Evolutionary conservation across 2,797 vertebrate species (phyloP).

Genomic region (Acipenser transmontanus): DNA sequence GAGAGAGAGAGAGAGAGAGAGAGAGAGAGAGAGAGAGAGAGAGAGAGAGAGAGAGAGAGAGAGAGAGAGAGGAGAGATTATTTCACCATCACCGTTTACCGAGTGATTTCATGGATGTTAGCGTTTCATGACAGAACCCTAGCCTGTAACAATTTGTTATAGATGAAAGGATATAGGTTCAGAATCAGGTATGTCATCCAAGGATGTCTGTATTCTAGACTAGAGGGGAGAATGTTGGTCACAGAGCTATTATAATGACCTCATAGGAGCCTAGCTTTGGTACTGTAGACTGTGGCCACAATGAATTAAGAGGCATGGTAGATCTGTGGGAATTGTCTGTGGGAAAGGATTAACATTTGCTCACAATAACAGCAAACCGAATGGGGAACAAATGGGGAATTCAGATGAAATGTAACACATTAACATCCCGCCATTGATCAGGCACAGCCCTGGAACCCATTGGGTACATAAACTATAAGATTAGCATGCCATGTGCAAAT

Average conservation of each 20-base stretch:
- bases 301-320: constrained; percentile 25
- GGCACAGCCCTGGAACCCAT: constrained; percentile 15
- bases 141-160: not conserved
- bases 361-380: constrained; percentile 37
- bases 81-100: too few species aligned
- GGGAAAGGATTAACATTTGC: constrained; percentile 50
- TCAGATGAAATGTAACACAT: constrained; percentile 39
- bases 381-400: constrained; percentile 43
- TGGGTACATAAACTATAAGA: too few species aligned
- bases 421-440: constrained; percentile 39
- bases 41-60: too few species aligned
- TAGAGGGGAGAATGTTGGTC: constrained; percentile 19
- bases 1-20: too few species aligned
- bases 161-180: constrained; percentile 19
- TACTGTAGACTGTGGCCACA: constrained; percentile 28
- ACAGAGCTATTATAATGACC: constrained; percentile 34
- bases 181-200: not conserved
- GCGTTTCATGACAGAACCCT: too few species aligned
- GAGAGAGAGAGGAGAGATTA: too few species aligned
- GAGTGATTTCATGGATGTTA: too few species aligned
- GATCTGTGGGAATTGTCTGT: constrained; percentile 51
- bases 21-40: too few species aligned
- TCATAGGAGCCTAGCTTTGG: constrained; percentile 36
- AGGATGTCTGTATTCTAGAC: too few species aligned
- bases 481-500: too few species aligned